A percentile compares a stretch with the other conserved stretches of the same genome.
Evolutionary conservation across 2,888 invertebrate species (phyloP).

Genomic region (Drosophila anomalata): DNA sequence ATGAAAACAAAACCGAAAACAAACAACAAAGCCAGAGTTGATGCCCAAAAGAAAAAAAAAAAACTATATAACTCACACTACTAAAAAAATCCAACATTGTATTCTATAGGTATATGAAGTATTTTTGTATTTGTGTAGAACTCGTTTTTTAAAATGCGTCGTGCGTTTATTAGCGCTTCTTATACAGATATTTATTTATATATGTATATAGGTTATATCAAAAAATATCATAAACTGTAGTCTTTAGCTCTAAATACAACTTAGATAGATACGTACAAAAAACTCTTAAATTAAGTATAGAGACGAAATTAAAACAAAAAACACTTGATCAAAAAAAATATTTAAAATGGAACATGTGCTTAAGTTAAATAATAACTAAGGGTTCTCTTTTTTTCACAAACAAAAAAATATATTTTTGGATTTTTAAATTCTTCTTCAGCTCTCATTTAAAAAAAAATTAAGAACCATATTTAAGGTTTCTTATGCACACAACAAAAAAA

Average conservation of each 20-base stretch:
- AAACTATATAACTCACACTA: conserved; percentile 1
- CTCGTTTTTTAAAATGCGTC: conserved; percentile 61
- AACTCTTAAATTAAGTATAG: conserved; percentile 33
- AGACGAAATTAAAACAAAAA: background rate
- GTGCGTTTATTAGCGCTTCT: conserved; percentile 57
- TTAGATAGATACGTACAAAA: conserved; percentile 31
- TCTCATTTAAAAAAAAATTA: conserved; percentile 1
- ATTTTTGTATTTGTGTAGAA: conserved; percentile 33
- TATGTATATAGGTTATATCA: conserved; percentile 5
- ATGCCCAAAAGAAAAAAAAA: conserved; percentile 14
- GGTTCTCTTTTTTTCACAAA: conserved; percentile 6
- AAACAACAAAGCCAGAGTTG: conserved; percentile 37
- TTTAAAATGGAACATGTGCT: conserved; percentile 31
- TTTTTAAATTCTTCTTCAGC: too few relatives aligned
- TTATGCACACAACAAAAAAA: background rate
- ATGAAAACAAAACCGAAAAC: conserved; percentile 10
- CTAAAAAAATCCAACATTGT: conserved; percentile 3
- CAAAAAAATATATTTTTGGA: background rate
- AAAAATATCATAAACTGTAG: conserved; percentile 40
- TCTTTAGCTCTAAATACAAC: conserved; percentile 47
- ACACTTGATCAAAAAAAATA: conserved; percentile 12
- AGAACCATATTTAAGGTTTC: background rate
- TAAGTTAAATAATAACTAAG: conserved; percentile 27
- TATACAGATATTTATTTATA: conserved; percentile 26
- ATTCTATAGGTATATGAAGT: background rate